Base-by-base conservation (phyloP, 2,113 vertebrate species). In the Pomatorhinus ruficollis region DNA sequence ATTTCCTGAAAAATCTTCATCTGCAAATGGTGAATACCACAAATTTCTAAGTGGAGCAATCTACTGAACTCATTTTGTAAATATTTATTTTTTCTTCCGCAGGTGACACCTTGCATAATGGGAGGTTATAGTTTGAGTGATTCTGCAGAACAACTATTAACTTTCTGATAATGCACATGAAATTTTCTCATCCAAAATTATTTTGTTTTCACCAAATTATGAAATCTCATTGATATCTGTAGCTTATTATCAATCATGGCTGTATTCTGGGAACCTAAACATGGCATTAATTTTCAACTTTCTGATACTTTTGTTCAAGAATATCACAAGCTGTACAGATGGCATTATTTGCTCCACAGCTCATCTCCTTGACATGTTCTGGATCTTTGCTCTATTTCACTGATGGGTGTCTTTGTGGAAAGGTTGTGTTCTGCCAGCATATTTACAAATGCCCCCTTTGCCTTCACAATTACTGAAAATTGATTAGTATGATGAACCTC, bases 291-390 rank as follows among this genome's bases (percentile, higher is more conserved):
- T 96, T 95, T 96, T n/a, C 63, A 72, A 57, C 52, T 89, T 90
- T 37, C 61, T 87, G 63, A 60, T 50, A 27, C 59, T 83, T 85
- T 80, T 50, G 75, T 96, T 92, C 90, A 93, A 80, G 83, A 97
- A 92, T 44, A 87, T 93, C 74, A 60, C 15, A n/a, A 93, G 59
- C 57, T 40, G 78, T 91, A 63, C 92, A 96, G 92, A 96, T 96
- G 90, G 92, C 83, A 78, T 92, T 95, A 92, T 96, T 87, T 96
- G 70, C 37, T 95, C 80, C 56, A 93, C 79, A 95, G 91, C 90
- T 88, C 82, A 66, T 90, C 81, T 78, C 84, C 84, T 92, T 95
- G 92, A 86, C 89, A 69, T 72, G 74, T 94, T 95, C 91, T 92
- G 83, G 92, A 94, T 94, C 74, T 93, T 76, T 95, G 90, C 81